phyloP scores from a whole-genome alignment of 2,797 vertebrate species.

The Dicrostonyx torquatus region DNA sequence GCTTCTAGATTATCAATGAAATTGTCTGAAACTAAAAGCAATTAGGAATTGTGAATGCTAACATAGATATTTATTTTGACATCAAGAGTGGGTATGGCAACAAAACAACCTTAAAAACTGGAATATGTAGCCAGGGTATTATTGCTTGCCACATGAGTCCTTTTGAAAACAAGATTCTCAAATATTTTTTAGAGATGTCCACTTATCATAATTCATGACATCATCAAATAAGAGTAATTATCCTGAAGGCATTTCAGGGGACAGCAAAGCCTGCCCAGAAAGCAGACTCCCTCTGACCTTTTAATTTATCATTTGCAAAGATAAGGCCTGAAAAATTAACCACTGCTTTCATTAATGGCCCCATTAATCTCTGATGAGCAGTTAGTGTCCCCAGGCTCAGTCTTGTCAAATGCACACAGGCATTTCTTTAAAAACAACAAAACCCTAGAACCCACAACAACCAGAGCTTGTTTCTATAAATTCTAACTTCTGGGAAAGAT shows the following conservation, averaged over 20 bases:
- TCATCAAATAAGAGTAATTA: slow-evolving; percentile 11
- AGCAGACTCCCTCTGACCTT: slow-evolving; percentile 55
- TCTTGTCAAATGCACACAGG: slow-evolving; percentile 16
- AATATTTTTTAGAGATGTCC: slow-evolving; percentile 16
- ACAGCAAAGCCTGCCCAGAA: slow-evolving; percentile 46
- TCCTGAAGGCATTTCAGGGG: neutral
- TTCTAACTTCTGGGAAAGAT: neutral
- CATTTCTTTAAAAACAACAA: neutral
- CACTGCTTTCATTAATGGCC: slow-evolving; percentile 11
- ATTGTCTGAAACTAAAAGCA: slow-evolving; percentile 28
- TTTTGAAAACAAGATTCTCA: slow-evolving; percentile 37
- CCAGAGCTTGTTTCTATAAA: slow-evolving; percentile 28
- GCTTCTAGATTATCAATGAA: slow-evolving; percentile 39
- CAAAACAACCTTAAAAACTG: neutral
- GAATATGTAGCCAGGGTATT: neutral
- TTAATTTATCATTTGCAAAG: slow-evolving; percentile 66
- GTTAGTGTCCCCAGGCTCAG: slow-evolving; percentile 1
- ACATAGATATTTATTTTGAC: slow-evolving; percentile 7
- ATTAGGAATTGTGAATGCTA: slow-evolving; percentile 35
- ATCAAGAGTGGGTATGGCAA: neutral
- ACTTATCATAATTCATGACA: neutral
- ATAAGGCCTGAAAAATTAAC: slow-evolving; percentile 57
- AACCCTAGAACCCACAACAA: neutral
- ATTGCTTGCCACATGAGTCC: neutral
- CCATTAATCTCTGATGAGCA: slow-evolving; percentile 46